These are phyloP conservation scores for Augochlorella aurata DNA, from an alignment of 2,888 invertebrate species.

Conservation along the genomic window DNA sequence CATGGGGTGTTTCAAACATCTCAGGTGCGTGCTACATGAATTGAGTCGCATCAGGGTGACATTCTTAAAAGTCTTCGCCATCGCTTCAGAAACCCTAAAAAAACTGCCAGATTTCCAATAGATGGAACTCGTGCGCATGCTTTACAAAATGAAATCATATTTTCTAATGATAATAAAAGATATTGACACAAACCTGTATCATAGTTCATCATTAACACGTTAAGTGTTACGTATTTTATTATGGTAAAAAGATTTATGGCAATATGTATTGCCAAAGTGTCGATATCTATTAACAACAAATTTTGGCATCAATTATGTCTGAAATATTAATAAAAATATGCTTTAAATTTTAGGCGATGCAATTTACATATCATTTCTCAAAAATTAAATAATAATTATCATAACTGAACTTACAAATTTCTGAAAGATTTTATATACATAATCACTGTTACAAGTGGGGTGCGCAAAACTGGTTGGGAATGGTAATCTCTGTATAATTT, in stretches of 20 bases:
- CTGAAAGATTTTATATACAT: neutral
- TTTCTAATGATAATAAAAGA: slow-evolving; percentile 37
- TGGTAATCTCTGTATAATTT: neutral
- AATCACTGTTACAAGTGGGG: no score
- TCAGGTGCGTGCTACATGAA: no score
- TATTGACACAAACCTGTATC: slow-evolving; percentile 18
- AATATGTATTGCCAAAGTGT: neutral
- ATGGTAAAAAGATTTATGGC: neutral
- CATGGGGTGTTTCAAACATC: no score
- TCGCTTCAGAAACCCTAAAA: slow-evolving; percentile 47
- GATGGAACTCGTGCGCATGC: slow-evolving; percentile 54
- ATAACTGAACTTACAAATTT: neutral
- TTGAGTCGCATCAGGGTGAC: no score
- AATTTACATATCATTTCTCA: neutral
- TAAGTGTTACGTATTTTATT: slow-evolving; percentile 21
- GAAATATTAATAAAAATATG: slow-evolving; percentile 10
- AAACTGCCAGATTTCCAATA: slow-evolving; percentile 28
- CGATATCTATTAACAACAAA: neutral
- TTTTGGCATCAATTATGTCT: neutral
- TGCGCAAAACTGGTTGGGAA: neutral
- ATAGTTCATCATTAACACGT: slow-evolving; percentile 18
- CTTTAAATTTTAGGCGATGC: slow-evolving; percentile 8
- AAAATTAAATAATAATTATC: neutral
- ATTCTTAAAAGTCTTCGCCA: slow-evolving; percentile 15
- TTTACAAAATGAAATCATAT: slow-evolving; percentile 30